Percentiles rank a stretch among this genome's conserved stretches.
These are phyloP conservation scores for Listronotus oregonensis DNA, from an alignment of 1,140 invertebrate species.

Conservation along the genomic window DNA sequence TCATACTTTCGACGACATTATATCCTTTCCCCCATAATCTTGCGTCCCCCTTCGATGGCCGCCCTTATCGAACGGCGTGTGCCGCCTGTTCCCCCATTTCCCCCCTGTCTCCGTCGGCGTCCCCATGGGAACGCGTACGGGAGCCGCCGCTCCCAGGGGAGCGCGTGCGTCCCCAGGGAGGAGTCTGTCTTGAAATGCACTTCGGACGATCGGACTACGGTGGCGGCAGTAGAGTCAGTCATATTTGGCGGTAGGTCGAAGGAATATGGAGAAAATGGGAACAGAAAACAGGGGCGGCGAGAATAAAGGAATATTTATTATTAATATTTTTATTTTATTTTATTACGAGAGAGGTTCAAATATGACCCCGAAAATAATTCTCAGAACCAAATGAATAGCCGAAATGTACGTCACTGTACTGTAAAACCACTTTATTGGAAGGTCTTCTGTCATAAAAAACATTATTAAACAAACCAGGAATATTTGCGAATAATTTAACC, in stretches of 20 bases:
- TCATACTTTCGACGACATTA: slow-evolving; percentile 15
- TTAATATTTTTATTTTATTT: no score
- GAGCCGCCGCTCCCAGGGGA: slow-evolving; percentile 44
- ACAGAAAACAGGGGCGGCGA: no score
- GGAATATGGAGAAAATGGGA: slow-evolving; percentile 45
- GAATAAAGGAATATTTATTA: no score
- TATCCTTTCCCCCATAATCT: slow-evolving; percentile 22
- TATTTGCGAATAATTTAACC: no score
- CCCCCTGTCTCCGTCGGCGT: slow-evolving; percentile 46
- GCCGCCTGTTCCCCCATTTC: slow-evolving; percentile 47
- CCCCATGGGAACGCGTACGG: slow-evolving; percentile 58
- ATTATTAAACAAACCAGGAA: no score
- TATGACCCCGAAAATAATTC: no score
- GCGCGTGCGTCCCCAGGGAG: slow-evolving; percentile 53
- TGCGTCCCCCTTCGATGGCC: slow-evolving; percentile 17
- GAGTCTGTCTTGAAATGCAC: slow-evolving; percentile 53
- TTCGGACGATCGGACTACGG: slow-evolving; percentile 35
- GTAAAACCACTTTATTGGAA: no score
- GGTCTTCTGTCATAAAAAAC: no score
- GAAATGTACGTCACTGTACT: no score
- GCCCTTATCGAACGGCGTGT: slow-evolving; percentile 37
- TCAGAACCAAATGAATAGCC: no score
- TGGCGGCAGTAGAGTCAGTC: slow-evolving; percentile 8
- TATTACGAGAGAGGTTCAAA: no score
- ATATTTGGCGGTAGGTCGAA: slow-evolving; percentile 7